A percentile compares a stretch with the other conserved stretches of the same genome.
phyloP scores from a whole-genome alignment of 2,888 invertebrate species.

The Xylota segnis region DNA sequence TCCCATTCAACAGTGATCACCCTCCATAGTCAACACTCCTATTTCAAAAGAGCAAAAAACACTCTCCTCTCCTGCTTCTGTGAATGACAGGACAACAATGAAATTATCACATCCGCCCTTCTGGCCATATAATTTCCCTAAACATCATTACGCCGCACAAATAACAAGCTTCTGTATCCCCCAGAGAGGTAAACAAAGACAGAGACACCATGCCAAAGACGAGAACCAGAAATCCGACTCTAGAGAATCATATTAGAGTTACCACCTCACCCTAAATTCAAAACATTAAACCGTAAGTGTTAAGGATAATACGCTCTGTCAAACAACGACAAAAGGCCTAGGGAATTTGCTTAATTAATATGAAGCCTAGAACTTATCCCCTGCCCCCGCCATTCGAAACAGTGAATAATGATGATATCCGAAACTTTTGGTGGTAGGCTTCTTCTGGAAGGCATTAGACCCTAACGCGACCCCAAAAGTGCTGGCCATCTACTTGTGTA shows the following conservation, averaged over 20 bases:
- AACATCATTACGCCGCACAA: slow-evolving; percentile 39
- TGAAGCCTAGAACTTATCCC: background rate
- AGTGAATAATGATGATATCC: slow-evolving; percentile 45
- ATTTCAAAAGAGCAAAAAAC: slow-evolving; percentile 48
- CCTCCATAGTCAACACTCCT: slow-evolving; percentile 33
- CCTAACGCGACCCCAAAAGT: slow-evolving; percentile 32
- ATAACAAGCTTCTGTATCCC: background rate
- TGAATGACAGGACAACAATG: slow-evolving; percentile 57
- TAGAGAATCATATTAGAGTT: slow-evolving; percentile 11
- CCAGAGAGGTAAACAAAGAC: background rate
- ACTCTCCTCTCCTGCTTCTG: slow-evolving; percentile 9
- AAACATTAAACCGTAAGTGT: slow-evolving; percentile 45
- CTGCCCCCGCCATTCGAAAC: background rate
- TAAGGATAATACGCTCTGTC: slow-evolving; percentile 40
- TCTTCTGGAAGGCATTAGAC: slow-evolving; percentile 15
- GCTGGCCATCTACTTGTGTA: background rate
- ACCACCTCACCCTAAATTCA: slow-evolving; percentile 21
- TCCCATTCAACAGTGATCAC: slow-evolving; percentile 41
- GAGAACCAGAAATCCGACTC: slow-evolving; percentile 20
- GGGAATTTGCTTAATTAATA: slow-evolving; percentile 56
- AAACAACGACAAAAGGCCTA: slow-evolving; percentile 30
- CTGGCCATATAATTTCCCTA: slow-evolving; percentile 48
- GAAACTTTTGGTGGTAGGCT: slow-evolving; percentile 46
- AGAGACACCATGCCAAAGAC: background rate
- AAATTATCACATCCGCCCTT: slow-evolving; percentile 60